Base-by-base conservation (phyloP, 2,888 invertebrate species). In the Aplocera efformata region DNA sequence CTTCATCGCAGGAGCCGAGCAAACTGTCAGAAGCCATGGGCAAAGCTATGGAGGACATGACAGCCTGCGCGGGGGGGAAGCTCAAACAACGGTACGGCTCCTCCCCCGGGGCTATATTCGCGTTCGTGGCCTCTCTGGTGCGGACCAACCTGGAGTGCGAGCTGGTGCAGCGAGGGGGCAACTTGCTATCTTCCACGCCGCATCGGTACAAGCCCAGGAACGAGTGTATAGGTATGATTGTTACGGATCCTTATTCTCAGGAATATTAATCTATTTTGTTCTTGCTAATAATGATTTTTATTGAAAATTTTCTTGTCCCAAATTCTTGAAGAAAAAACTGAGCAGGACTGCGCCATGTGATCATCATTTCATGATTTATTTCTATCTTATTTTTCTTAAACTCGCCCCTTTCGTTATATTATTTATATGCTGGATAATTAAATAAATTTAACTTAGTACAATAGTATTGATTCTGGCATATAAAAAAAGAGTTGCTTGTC, bases 41-140 rank as follows among this genome's bases (percentile, higher is more conserved):
- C 27, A 95, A 95, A 67, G 94, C 96, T 13, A 97, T 98, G 96
- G 96, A 97, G 68, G 96, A 97, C 79, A 95, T 98, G 92, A 96
- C 96, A 4, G 94, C 93, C 65, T 93, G 94, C 53, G 96, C 97
- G 3, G 94, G 94, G 69, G 90, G 94, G 48, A 95, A 95, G 67
- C 93, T 93, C 63, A 92, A 93, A 67, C 92, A 93, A 60, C 93
- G 93, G 6, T 84, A 90, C 89, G 85, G 85, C 5, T 77, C 76
- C 4, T 88, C 84, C n/a, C 79, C 83, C 6, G 83, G 76, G 36
- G 79, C 81, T 58, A 90, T 97, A 50, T 94, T 97, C 73, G 91
- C 97, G 36, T 97, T 97, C 82, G 95, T 96, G 46, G 94, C 94
- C 45, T 96, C 96, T 0, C 93, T 96, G 48, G 95, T 94, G 32